Conservation (phyloP, 2,797 vertebrate species). For the Phataginus tetradactyla region DNA sequence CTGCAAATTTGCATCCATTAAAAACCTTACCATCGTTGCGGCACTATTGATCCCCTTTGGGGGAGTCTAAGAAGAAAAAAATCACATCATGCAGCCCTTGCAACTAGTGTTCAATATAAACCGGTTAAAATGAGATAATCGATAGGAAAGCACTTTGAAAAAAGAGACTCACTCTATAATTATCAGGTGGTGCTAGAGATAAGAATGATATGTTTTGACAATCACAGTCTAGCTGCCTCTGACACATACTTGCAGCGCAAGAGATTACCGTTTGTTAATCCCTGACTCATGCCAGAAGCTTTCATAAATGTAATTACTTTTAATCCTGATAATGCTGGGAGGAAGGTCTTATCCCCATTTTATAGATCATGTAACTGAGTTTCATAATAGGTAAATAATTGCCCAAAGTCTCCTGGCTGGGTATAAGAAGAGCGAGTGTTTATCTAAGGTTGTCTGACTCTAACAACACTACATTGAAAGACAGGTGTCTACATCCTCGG, state of each 20-base stretch:
- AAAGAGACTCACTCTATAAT: background rate
- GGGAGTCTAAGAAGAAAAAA: constrained; percentile 37
- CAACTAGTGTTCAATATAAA: constrained; percentile 42
- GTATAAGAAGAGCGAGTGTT: background rate
- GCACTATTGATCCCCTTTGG: constrained; percentile 40
- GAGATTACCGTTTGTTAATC: background rate
- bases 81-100: constrained; percentile 30
- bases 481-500: background rate
- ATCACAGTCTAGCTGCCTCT: background rate
- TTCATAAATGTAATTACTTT: background rate
- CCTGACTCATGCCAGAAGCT: background rate
- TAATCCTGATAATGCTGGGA: background rate
- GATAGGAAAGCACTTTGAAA: background rate
- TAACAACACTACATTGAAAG: background rate
- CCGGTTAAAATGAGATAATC: constrained; percentile 16
- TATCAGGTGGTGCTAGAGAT: constrained; percentile 5
- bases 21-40: constrained; percentile 58
- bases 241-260: background rate
- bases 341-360: constrained; percentile 13
- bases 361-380: background rate
- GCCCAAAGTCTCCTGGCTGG: background rate
- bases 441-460: background rate
- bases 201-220: background rate
- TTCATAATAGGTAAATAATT: background rate
- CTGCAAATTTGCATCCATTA: constrained; percentile 79